phyloP scores from a whole-genome alignment of 2,113 vertebrate genomes.

The Lamprologus callipterus region DNA sequence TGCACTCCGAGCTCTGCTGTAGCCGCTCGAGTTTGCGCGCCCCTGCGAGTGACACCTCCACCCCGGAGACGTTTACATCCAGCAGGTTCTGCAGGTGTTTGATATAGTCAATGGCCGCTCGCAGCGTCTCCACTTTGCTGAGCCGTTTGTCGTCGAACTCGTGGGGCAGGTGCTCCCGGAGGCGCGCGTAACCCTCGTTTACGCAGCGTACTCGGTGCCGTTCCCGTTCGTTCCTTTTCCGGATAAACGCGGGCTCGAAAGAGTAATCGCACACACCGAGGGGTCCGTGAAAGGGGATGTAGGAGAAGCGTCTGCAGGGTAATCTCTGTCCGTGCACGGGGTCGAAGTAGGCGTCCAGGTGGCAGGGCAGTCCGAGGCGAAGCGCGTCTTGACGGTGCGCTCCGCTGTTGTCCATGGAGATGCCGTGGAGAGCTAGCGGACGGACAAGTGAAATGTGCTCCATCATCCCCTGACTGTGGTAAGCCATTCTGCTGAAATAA shows the following conservation, averaged over 20 bases:
- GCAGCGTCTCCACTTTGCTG: conserved; percentile 91
- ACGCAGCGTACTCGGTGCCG: conserved; percentile 88
- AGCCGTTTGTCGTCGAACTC: conserved; percentile 82
- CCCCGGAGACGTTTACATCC: conserved; percentile 63
- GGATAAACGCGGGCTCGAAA: conserved; percentile 84
- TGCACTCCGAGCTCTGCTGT: conserved; percentile 59
- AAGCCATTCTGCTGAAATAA: not conserved
- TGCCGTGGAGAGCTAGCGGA: conserved; percentile 43
- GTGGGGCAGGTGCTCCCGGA: conserved; percentile 82
- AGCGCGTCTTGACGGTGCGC: conserved; percentile 53
- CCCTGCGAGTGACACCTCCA: conserved; percentile 28
- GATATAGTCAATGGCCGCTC: conserved; percentile 88
- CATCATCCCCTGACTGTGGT: not conserved
- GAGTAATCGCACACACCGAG: conserved; percentile 71
- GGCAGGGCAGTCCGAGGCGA: conserved; percentile 59
- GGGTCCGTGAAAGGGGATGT: conserved; percentile 68
- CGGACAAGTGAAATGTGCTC: conserved; percentile 55
- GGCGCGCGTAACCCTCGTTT: conserved; percentile 87
- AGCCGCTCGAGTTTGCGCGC: not conserved
- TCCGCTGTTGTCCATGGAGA: conserved; percentile 17
- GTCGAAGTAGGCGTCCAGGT: conserved; percentile 62
- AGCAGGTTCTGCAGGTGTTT: conserved; percentile 83
- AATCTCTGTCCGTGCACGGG: conserved; percentile 34
- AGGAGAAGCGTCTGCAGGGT: conserved; percentile 53
- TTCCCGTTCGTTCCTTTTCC: conserved; percentile 87